phyloP scores from a whole-genome alignment of 2,797 vertebrate species.

The Manis javanica region DNA sequence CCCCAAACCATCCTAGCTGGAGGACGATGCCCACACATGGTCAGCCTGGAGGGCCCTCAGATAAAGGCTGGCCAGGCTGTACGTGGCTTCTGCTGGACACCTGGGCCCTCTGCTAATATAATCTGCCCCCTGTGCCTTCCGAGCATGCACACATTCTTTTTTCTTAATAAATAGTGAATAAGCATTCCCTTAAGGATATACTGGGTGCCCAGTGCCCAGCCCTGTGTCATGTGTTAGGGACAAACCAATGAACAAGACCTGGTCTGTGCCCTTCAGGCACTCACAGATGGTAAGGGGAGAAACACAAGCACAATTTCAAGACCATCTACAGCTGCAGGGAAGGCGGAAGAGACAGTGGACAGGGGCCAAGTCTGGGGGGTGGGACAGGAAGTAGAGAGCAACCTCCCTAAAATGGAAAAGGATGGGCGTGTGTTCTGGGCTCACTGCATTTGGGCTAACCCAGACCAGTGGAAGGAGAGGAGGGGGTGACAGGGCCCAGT shows the following conservation, averaged over 20 bases:
- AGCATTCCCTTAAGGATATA: neutral
- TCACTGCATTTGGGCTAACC: neutral
- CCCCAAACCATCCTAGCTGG: neutral
- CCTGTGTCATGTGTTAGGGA: neutral
- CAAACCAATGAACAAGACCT: neutral
- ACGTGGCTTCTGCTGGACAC: neutral
- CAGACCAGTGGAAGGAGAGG: neutral
- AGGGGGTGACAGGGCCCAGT: neutral
- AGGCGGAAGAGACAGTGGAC: neutral
- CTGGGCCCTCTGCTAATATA: neutral
- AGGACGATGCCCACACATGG: neutral
- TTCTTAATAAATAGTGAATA: neutral
- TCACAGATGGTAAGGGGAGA: neutral
- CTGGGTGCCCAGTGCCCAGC: neutral
- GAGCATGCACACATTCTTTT: neutral
- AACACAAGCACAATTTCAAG: neutral
- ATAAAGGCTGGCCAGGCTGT: neutral
- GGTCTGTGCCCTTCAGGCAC: neutral
- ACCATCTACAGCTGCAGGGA: neutral
- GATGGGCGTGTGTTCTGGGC: neutral
- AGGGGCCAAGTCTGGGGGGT: neutral
- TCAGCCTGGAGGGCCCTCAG: neutral
- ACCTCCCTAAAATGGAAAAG: neutral
- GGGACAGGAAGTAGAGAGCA: neutral
- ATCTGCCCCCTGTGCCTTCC: accelerated